phyloP scores from a whole-genome alignment of 2,888 invertebrate species.

The Tridacna gigas region DNA sequence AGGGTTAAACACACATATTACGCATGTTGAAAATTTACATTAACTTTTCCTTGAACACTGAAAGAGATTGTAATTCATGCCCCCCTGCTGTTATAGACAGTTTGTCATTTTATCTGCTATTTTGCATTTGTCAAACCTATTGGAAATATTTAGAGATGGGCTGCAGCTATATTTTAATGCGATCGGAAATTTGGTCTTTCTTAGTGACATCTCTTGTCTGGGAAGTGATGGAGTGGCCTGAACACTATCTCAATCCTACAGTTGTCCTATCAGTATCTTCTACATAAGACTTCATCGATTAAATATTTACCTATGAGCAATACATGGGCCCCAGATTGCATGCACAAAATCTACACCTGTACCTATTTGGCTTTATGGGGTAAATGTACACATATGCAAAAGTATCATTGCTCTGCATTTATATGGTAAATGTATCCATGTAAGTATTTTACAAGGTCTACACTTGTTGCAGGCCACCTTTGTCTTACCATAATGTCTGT shows the following conservation, averaged over 20 bases:
- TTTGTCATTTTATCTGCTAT: constrained; percentile 11
- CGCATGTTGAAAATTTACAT: no score
- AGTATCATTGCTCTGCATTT: no score
- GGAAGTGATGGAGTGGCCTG: constrained; percentile 4
- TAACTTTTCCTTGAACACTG: no score
- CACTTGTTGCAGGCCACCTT: no score
- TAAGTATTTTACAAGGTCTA: no score
- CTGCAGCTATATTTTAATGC: constrained; percentile 9
- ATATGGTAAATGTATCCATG: no score
- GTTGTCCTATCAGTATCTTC: not conserved
- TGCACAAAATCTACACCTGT: not conserved
- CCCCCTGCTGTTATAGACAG: not conserved
- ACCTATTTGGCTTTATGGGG: no score
- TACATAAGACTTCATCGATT: not conserved
- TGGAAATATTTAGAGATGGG: constrained; percentile 25
- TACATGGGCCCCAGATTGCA: not conserved
- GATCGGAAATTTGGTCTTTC: constrained; percentile 22
- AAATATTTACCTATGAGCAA: not conserved
- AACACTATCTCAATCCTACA: not conserved
- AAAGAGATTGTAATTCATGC: no score
- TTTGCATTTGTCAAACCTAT: constrained; percentile 19
- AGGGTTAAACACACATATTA: no score
- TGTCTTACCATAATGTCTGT: no score
- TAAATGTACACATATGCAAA: no score
- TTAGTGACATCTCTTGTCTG: constrained; percentile 8